Conservation (phyloP, 2,797 vertebrate genomes). For the Phoxinus dragarum region DNA sequence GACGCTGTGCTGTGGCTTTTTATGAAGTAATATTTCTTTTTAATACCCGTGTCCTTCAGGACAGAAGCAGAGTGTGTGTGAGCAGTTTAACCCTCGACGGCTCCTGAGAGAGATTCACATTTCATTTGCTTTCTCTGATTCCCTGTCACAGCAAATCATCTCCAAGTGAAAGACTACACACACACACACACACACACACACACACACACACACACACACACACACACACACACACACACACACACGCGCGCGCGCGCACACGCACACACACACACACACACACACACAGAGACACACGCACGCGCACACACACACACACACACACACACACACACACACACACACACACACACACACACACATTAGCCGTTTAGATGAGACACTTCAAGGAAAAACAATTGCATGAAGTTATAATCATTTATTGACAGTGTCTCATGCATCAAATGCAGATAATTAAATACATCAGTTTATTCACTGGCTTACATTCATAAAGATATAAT, state of each 20-base stretch:
- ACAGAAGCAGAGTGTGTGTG: constrained; percentile 66
- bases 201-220: too few species aligned
- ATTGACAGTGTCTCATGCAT: background rate
- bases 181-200: too few species aligned
- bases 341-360: too few species aligned
- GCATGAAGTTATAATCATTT: background rate
- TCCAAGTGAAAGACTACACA: background rate
- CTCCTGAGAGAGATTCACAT: constrained; percentile 52
- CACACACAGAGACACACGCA: too few species aligned
- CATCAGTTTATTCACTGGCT: background rate
- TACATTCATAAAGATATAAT: background rate
- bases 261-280: too few species aligned
- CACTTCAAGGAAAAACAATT: background rate
- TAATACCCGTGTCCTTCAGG: constrained; percentile 69
- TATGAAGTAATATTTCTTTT: constrained; percentile 80
- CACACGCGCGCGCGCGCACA: too few species aligned
- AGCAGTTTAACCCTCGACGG: constrained; percentile 70
- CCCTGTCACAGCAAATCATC: background rate
- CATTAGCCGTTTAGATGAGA: background rate
- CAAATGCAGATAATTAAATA: constrained; percentile 1
- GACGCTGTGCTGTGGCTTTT: constrained; percentile 66
- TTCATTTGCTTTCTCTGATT: background rate
- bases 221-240: too few species aligned
- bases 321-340: too few species aligned
- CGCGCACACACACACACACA: too few species aligned